Evolutionary conservation across 2,113 vertebrate species (phyloP).

Genomic region (Cepphus grylle): DNA sequence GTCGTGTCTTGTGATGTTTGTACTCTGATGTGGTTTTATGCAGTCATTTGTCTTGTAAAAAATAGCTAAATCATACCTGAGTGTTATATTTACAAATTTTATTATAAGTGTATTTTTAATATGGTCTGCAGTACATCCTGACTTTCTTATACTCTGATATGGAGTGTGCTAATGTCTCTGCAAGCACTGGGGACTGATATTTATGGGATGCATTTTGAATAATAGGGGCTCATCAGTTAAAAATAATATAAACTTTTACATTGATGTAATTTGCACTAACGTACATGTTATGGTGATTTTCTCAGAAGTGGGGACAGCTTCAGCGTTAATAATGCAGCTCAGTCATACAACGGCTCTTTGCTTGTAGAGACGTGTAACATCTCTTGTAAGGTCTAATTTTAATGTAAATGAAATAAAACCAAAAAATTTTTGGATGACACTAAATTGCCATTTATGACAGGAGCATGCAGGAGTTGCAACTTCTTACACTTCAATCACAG

Average conservation of each 20-base stretch:
- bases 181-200: background rate
- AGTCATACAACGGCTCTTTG: background rate
- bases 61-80: background rate
- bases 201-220: background rate
- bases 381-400: background rate
- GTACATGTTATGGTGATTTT: background rate
- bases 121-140: background rate
- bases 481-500: background rate
- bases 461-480: background rate
- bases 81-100: background rate
- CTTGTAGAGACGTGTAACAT: background rate
- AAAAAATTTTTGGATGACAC: background rate
- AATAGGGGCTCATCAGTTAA: background rate
- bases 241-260: background rate
- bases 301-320: background rate
- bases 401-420: background rate
- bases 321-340: background rate
- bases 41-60: background rate
- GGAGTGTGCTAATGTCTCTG: background rate
- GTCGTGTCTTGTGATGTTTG: background rate
- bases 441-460: background rate
- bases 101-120: background rate
- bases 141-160: background rate
- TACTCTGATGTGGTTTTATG: background rate
- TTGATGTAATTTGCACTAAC: background rate